Conservation (phyloP, 2,888 invertebrate species). For the Drosophila recens region DNA sequence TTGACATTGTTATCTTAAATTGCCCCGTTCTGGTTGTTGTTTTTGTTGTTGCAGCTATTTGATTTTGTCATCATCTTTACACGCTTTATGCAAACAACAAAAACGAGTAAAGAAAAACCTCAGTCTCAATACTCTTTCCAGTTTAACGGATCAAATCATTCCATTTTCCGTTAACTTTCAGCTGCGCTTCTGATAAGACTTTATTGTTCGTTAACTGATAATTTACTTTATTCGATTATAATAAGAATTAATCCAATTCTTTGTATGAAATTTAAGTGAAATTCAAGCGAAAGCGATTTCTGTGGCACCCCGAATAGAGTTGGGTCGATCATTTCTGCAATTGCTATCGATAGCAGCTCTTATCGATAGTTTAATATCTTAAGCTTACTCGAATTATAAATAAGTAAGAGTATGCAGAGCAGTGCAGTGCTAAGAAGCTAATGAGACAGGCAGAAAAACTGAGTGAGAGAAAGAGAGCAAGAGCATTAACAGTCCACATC, state of each 20-base stretch:
- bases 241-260: background rate
- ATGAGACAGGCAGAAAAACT: conserved; percentile 6
- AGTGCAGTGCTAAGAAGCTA: conserved; percentile 7
- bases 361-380: background rate
- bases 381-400: conserved; percentile 2
- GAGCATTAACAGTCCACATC: conserved; percentile 29
- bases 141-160: background rate
- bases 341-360: background rate
- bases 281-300: too few species aligned
- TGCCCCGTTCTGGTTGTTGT: conserved; percentile 51
- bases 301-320: too few species aligned
- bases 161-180: background rate
- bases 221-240: background rate
- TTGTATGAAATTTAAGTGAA: too few species aligned
- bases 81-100: conserved; percentile 27
- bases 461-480: conserved; percentile 7
- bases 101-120: background rate
- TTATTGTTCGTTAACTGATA: background rate
- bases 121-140: conserved; percentile 21
- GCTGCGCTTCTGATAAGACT: background rate
- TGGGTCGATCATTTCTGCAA: too few species aligned
- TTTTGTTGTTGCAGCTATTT: conserved; percentile 44
- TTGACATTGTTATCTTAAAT: conserved; percentile 79
- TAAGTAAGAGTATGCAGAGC: conserved; percentile 14
- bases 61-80: conserved; percentile 62